Base-by-base conservation (phyloP, 2,888 invertebrate genomes). In the Corbicula japonica region DNA sequence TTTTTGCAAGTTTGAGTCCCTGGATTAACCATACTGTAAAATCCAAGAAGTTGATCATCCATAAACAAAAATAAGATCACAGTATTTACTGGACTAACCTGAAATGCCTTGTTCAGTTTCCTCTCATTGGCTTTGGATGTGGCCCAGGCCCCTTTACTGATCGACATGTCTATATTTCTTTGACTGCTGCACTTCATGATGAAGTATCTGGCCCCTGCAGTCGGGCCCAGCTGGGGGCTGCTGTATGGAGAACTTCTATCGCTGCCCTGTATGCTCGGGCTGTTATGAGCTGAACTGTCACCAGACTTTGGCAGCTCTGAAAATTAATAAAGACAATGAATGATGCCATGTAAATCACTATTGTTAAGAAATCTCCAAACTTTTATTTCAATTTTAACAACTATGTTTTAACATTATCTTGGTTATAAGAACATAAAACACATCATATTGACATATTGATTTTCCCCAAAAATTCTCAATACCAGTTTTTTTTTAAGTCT, bases 51-150 rank as follows among this genome's bases (percentile, higher is more conserved):
- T n/a, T n/a, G n/a, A n/a, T n/a, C n/a, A n/a, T n/a, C n/a, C n/a
- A n/a, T n/a, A n/a, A n/a, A n/a, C n/a, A n/a, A 35, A 5, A 12
- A 32, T 21, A 12, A 21, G 5, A 21, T 5, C 26, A 35, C n/a
- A 34, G 5, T 44, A 15, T 23, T 62, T 12, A 26, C 28, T 15
- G 23, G 26, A 26, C 21, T n/a, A 88, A 96, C 96, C 94, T 95
- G 95, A 83, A 94, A 94, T 26, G 94, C 93, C 83, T 95, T 95
- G 86, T 95, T 94, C 71, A 96, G 91, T 88, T 95, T 96, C 89
- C 95, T 95, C 76, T 95, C 95, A 3, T 95, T 96, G 73, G 94
- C 94, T 26, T 94, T 94, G n/a, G 95, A 93, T 88, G 96, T 96
- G 21, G 95, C 94, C 95, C 95, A 96, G 8, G 94, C 93, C 44